Evolutionary conservation across 2,113 vertebrate species (phyloP).

Genomic region (Accipiter cooperii): DNA sequence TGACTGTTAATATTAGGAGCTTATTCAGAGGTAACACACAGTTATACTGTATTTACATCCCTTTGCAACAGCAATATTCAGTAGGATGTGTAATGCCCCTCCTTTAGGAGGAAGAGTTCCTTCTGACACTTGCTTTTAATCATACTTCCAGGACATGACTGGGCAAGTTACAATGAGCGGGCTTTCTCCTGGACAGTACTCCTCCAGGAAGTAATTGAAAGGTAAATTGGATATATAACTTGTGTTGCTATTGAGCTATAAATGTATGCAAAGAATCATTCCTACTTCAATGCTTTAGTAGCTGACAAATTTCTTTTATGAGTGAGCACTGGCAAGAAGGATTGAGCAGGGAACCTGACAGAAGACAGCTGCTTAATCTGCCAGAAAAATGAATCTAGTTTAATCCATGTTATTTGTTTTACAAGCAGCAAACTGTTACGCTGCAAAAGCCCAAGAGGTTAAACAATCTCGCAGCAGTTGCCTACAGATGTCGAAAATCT

Average conservation of each 20-base stretch:
- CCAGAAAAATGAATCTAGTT: slow-evolving; percentile 6
- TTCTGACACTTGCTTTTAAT: not conserved
- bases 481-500: not conserved
- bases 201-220: not conserved
- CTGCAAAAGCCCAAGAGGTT: not conserved
- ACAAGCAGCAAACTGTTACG: not conserved
- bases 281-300: not conserved
- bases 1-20: not conserved
- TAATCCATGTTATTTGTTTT: slow-evolving; percentile 18
- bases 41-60: not conserved
- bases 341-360: not conserved
- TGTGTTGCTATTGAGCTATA: not conserved
- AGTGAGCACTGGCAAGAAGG: not conserved
- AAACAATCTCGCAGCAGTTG: not conserved
- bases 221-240: not conserved
- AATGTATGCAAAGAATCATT: not conserved
- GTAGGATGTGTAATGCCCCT: not conserved
- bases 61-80: not conserved
- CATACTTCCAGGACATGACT: not conserved
- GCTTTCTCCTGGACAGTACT: not conserved
- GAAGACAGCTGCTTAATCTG: slow-evolving; percentile 4
- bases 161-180: not conserved
- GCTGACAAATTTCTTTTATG: not conserved
- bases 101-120: not conserved
- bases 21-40: not conserved